Evolutionary conservation across 2,113 vertebrate genomes (phyloP), one percentile per base, ranked within the genome.

Genomic region (Athene noctua): DNA sequence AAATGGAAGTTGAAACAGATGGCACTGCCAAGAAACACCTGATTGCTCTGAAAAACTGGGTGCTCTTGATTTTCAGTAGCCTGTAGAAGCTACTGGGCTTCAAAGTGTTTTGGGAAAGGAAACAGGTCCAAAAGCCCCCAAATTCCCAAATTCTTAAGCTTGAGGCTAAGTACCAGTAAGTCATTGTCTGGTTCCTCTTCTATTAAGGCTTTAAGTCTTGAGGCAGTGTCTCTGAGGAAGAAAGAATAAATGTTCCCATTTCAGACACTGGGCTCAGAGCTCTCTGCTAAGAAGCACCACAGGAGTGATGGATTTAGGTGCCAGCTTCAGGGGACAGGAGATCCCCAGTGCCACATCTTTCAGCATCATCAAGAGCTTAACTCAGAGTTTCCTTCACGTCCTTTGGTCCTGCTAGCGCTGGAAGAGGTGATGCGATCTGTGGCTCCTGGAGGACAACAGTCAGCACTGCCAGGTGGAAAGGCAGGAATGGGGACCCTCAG

Each of bases 391-490:
- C 55, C 26, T 58, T 68, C n/a, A 4, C 1, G 5, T 63, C 23
- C 58, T 22, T 66, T 44, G 27, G 13, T 44, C 38, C 62, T 54
- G 58, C 34, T 59, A 47, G 51, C 5, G 4, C 30, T 85, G 61
- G 44, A 51, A 57, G 49, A 0, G 0, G 15, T 47, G 80, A 17
- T 11, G 11, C 8, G 6, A 27, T 32, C 63, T 83, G 20, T 42
- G 72, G 23, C 23, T 83, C 36, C 51, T 38, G 44, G 42, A 57
- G 36, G 40, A 42, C 55, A 7, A 1, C 3, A n/a, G 26, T 32
- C 55, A 52, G 23, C 1, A 6, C 1, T 5, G 12, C 29, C 26
- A 10, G n/a, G 23, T 52, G 30, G 42, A 82, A 88, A 34, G 54
- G 32, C 47, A 89, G 74, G 47, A 27, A 21, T 2, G 15, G 27